phyloP scores from a whole-genome alignment of 2,888 invertebrate genomes.

The Apamea monoglypha region DNA sequence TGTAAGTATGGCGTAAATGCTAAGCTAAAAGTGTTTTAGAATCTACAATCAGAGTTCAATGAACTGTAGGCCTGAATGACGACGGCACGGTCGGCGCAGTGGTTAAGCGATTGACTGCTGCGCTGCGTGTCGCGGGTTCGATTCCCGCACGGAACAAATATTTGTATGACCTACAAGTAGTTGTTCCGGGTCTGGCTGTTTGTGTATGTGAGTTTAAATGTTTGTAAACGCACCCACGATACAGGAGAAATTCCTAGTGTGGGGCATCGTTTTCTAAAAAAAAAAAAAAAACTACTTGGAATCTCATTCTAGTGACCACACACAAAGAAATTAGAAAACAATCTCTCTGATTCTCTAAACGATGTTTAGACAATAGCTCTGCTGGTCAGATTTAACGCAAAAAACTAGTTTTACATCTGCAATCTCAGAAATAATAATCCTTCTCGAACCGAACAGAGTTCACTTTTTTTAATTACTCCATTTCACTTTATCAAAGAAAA shows the following conservation, averaged over 20 bases:
- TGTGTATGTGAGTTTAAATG: no score
- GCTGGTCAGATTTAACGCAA: not conserved
- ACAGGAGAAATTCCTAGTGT: no score
- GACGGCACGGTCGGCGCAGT: no score
- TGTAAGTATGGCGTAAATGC: not conserved
- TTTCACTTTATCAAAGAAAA: not conserved
- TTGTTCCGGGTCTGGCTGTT: no score
- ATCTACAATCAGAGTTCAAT: not conserved
- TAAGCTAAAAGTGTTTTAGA: not conserved
- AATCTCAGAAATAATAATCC: not conserved
- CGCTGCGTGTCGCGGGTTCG: no score
- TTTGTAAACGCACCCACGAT: no score
- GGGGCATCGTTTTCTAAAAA: no score
- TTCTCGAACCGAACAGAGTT: not conserved
- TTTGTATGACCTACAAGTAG: no score
- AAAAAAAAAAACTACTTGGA: no score
- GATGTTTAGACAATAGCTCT: not conserved
- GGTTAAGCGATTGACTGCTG: no score
- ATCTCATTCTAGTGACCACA: not conserved
- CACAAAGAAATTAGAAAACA: not conserved
- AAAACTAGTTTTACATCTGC: not conserved
- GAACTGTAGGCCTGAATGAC: not conserved
- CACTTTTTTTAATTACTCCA: not conserved
- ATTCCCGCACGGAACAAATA: no score
- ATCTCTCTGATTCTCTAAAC: not conserved